A percentile compares a stretch with the other conserved stretches of the same genome.
These are phyloP conservation scores for Autographa pulchrina DNA, from an alignment of 2,888 invertebrate species.

Conservation along the genomic window DNA sequence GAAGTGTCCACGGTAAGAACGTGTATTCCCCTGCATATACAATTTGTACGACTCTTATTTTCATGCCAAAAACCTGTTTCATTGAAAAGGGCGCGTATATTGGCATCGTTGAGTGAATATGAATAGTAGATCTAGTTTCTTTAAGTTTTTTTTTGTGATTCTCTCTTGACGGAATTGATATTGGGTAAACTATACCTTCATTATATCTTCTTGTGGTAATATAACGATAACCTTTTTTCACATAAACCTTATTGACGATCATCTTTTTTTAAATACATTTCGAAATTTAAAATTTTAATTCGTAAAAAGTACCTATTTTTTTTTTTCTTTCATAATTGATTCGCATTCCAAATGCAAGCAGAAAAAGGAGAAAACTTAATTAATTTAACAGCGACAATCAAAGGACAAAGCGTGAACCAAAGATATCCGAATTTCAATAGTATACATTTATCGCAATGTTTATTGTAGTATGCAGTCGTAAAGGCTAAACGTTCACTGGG, in stretches of 20 bases:
- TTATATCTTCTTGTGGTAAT: not conserved
- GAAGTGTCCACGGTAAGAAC: conserved; percentile 60
- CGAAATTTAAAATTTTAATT: too few relatives aligned
- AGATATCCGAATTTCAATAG: not conserved
- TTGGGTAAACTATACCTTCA: conserved; percentile 26
- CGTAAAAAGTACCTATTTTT: too few relatives aligned
- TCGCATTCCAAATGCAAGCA: not conserved
- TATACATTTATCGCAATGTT: not conserved
- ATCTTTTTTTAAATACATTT: not conserved
- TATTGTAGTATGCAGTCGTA: conserved; percentile 62
- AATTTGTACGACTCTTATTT: conserved; percentile 56
- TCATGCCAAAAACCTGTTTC: conserved; percentile 51
- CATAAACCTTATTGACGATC: too few relatives aligned
- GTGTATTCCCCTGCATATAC: conserved; percentile 53
- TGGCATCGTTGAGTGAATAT: conserved; percentile 52
- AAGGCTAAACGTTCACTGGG: conserved; percentile 73
- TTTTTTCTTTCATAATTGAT: not conserved
- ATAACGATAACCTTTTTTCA: too few relatives aligned
- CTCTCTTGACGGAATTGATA: conserved; percentile 26
- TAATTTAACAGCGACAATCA: not conserved
- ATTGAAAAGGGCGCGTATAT: conserved; percentile 52
- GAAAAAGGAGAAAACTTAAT: too few relatives aligned
- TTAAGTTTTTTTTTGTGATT: conserved; percentile 52
- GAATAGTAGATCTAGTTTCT: conserved; percentile 43
- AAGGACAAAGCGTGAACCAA: not conserved